Base-by-base conservation (phyloP, 1,140 invertebrate genomes). In the Centruroides vittatus region DNA sequence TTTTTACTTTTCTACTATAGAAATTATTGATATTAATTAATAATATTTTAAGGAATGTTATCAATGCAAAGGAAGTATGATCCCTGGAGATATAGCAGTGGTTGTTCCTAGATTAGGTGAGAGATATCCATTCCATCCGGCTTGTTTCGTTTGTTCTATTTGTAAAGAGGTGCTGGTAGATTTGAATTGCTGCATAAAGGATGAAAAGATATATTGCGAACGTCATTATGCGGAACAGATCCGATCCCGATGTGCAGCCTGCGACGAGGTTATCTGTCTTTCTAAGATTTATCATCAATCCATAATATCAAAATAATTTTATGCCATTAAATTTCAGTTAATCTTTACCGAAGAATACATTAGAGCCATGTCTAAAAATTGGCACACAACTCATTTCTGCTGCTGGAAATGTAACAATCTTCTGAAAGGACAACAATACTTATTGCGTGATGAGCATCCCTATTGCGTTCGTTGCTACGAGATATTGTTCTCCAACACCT, bases 381-480 rank as follows among this genome's bases (percentile, higher is more conserved):
- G 93, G 92, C 96, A 99, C 78, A 88, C 86, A 69, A 90, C 91
- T 67, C 96, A 99, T 75, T 97, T 99, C 80, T 93, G 89, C 77
- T 94, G 90, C 79, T 94, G 91, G 90, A 89, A 96, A 76, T 99
- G 96, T 78, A 92, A 96, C 74, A 89, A 95, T 77, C 93, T 92
- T 71, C 81, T 99, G 68, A 95, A 93, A 57, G 95, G 95, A 62
- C 91, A 98, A 74, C 87, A 94, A 58, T 99, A 99, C 75, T 94
- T 99, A 61, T 84, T 99, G 49, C 82, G 93, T 68, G 95, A 99
- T 73, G 96, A 99, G 67, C 91, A 99, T 77, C 95, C 96, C 47
- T 97, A 96, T 79, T 99, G 96, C 82, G 95, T 98, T 78, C 93
- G 94, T 75, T 99, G 96, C 77, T 99, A 98, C 81, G 96, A 99